Evolutionary conservation across 2,113 vertebrate genomes (phyloP), one percentile per base, ranked within the genome.

Genomic region (Lophochroa leadbeateri): DNA sequence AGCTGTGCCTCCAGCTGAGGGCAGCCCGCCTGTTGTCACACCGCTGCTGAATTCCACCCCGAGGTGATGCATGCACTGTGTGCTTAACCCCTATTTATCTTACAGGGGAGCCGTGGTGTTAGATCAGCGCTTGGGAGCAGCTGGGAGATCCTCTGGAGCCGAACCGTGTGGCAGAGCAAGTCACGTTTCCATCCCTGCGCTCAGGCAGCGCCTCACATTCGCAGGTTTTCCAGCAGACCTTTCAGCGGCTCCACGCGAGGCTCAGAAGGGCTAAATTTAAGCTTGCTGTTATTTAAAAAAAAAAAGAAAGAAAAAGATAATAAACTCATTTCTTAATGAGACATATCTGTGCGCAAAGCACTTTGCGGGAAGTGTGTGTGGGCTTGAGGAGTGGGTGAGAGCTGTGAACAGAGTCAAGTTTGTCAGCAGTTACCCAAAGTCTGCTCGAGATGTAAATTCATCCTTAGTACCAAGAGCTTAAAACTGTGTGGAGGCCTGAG

Each of bases 371-470:
- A 72, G 43, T 16, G 9, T 11, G 39, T 41, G 95, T 88, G 90
- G 85, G 95, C 75, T 84, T 79, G 90, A 75, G 92, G 75, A 90
- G 88, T 55, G 69, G 93, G 92, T 81, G 84, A 83, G 61, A 71
- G 49, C 90, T 78, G 76, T 49, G 57, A 84, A 86, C 20, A 88
- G 72, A 78, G 83, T 39, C 39, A 1, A 76, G 64, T 86, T 91
- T 82, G 77, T 83, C 82, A 70, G 50, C 23, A 70, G 39, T 81
- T 86, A 84, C 76, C 61, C 35, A 16, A 58, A 92, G 47, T 67
- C 90, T 90, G 68, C 72, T 83, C 0, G 0, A 86, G 79, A 86
- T 52, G 35, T 35, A 65, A 88, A 94, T 68, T 82, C 47, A 28
- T 49, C 68, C 60, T 86, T 33, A 86, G 35, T 41, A 33, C 17